Conservation (phyloP, 2,797 vertebrate species). For the Gallinago solitaria region DNA sequence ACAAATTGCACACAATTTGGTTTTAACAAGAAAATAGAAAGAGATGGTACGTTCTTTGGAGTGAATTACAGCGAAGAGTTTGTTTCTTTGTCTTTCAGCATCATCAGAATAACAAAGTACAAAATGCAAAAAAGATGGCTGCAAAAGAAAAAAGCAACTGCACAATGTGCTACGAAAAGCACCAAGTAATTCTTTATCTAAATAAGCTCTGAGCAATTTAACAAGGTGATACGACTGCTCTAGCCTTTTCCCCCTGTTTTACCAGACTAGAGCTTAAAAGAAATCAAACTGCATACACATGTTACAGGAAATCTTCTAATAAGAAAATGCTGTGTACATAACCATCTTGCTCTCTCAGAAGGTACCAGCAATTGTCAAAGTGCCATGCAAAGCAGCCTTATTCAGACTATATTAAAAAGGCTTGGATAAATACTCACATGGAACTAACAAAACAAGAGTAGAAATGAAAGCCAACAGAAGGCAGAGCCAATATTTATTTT, state of each 20-base stretch:
- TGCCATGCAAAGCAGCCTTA: background rate
- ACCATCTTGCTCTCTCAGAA: background rate
- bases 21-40: constrained; percentile 80
- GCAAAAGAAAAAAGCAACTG: background rate
- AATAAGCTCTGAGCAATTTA: constrained; percentile 49
- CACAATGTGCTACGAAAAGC: constrained; percentile 18
- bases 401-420: constrained; percentile 7
- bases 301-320: constrained; percentile 51
- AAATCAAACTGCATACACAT: background rate
- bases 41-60: constrained; percentile 68
- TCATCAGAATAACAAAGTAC: constrained; percentile 64
- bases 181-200: constrained; percentile 47
- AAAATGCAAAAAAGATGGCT: constrained; percentile 66
- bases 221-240: constrained; percentile 20
- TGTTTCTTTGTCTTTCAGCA: constrained; percentile 62
- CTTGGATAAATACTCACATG: background rate
- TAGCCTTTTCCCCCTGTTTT: constrained; percentile 10
- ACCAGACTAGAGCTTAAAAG: constrained; percentile 3
- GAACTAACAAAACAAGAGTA: background rate
- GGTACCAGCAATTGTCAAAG: background rate
- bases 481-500: background rate
- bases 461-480: background rate
- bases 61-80: constrained; percentile 69
- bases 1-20: constrained; percentile 81
- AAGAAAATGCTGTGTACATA: constrained; percentile 4